Percentiles rank a stretch among this genome's conserved stretches.
Evolutionary conservation across 2,113 vertebrate genomes (phyloP).

Genomic region (Phrynosoma platyrhinos): DNA sequence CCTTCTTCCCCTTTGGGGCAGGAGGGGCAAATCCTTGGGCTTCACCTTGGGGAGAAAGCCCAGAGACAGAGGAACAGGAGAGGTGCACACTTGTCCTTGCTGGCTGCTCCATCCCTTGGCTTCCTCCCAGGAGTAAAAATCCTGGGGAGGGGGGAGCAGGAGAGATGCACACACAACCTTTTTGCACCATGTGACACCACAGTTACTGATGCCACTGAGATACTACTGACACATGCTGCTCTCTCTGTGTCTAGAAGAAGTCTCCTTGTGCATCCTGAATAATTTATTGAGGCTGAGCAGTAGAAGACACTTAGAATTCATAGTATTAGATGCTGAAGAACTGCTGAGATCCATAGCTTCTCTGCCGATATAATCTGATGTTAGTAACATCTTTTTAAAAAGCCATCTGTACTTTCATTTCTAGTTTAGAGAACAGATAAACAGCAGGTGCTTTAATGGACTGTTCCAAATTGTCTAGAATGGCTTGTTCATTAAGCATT

Average conservation of each 20-base stretch:
- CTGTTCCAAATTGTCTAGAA: slow-evolving; percentile 42
- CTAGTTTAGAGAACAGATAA: slow-evolving; percentile 2
- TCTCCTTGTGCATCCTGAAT: slow-evolving; percentile 42
- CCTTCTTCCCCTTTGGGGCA: no score
- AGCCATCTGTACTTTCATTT: slow-evolving; percentile 43
- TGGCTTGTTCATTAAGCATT: slow-evolving; percentile 44
- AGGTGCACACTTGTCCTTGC: no score
- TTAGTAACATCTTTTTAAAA: not conserved
- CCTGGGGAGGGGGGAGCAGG: no score
- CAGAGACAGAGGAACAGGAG: no score
- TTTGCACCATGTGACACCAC: no score
- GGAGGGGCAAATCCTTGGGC: no score
- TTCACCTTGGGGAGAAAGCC: no score
- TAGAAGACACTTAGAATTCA: slow-evolving; percentile 51
- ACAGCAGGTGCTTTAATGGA: slow-evolving; percentile 47
- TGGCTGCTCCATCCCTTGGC: no score
- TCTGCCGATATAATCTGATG: slow-evolving; percentile 51
- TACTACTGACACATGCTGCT: no score
- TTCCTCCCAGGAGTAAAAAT: no score
- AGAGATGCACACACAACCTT: no score
- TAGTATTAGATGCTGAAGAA: slow-evolving; percentile 44
- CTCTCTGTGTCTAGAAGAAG: slow-evolving; percentile 43
- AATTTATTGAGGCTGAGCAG: slow-evolving; percentile 44
- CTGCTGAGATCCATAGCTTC: slow-evolving; percentile 41
- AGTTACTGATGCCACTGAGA: no score